Base-by-base conservation (phyloP, 1,140 invertebrate genomes). In the Monochamus saltuarius region DNA sequence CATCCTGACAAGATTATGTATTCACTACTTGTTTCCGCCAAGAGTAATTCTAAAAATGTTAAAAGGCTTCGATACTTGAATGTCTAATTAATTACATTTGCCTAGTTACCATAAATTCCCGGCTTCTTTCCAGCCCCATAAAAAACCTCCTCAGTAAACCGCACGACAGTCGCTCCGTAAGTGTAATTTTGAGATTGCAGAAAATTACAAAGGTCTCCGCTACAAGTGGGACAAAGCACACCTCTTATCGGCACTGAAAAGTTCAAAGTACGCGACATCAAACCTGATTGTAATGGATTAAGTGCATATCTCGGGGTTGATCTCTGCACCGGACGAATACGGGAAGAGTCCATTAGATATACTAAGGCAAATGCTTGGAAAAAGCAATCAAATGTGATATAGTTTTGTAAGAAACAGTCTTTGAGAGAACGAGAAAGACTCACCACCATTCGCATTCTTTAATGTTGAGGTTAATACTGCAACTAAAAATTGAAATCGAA, bases 1-100 rank as follows among this genome's bases (percentile, higher is more conserved):
- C 36, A 54, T 57, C 57, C 56, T 59, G 59, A 65, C 50, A 62
- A 68, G 64, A 72, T 72, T 72, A 72, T 36, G 70, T 72, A 72
- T 72, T 70, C 70, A 64, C 59, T 62, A 67, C 68, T 72, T 72
- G 70, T 72, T 65, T 69, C 65, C 56, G 22, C 53, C 61, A 63
- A 65, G 63, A 60, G 58, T 59, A 67, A 68, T 64, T 69, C 64
- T 65, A 72, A 72, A 72, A 72, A 72, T 62, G 68, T 69, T 71
- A 72, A 72, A 69, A 70, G 69, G 64, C 67, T 67, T 70, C 70
- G 70, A 72, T 72, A 67, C 70, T 70, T 65, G 70, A 72, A 72
- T 72, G 70, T 65, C 60, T 69, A 72, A 69, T 72, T 72, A 72
- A 72, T 72, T 66, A 67, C 63, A 72, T 72, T 72, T 66, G 19